Evolutionary conservation across 2,797 vertebrate genomes (phyloP).

Genomic region (Scarus forsteni): DNA sequence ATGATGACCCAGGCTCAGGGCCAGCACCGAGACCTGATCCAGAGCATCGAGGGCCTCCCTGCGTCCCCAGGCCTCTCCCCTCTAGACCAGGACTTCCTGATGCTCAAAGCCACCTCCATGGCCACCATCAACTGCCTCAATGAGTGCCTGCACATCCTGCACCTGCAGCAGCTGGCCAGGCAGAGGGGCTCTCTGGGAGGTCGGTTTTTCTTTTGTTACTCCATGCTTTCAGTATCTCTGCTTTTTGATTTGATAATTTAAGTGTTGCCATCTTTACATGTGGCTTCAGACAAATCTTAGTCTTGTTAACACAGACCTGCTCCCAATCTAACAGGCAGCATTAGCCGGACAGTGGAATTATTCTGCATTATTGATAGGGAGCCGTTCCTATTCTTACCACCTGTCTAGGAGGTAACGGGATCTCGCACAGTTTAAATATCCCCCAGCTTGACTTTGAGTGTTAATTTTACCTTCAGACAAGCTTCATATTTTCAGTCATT

Average conservation of each 20-base stretch:
- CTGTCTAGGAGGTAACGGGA: constrained; percentile 89
- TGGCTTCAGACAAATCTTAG: constrained; percentile 32
- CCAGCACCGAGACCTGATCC: constrained; percentile 95
- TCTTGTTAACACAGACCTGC: constrained; percentile 46
- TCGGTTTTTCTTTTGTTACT: constrained; percentile 63
- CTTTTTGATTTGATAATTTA: neutral
- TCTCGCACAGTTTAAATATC: constrained; percentile 80
- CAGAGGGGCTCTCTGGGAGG: constrained; percentile 90
- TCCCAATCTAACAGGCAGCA: constrained; percentile 38
- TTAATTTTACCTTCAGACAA: neutral
- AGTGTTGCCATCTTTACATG: neutral
- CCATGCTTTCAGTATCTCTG: neutral
- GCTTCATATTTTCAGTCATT: neutral
- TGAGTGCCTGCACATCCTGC: constrained; percentile 98
- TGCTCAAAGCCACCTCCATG: constrained; percentile 99
- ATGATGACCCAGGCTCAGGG: constrained; percentile 98
- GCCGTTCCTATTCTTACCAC: constrained; percentile 86
- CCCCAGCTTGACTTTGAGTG: constrained; percentile 40
- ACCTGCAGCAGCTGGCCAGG: constrained; percentile 93
- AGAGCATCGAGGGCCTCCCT: constrained; percentile 94
- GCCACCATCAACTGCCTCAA: constrained; percentile 98
- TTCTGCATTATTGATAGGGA: constrained; percentile 95
- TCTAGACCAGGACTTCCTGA: constrained; percentile 95
- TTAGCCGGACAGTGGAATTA: constrained; percentile 88
- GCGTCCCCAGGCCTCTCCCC: constrained; percentile 90